Conservation (phyloP, 2,113 vertebrate genomes). For the Ellobius talpinus region DNA sequence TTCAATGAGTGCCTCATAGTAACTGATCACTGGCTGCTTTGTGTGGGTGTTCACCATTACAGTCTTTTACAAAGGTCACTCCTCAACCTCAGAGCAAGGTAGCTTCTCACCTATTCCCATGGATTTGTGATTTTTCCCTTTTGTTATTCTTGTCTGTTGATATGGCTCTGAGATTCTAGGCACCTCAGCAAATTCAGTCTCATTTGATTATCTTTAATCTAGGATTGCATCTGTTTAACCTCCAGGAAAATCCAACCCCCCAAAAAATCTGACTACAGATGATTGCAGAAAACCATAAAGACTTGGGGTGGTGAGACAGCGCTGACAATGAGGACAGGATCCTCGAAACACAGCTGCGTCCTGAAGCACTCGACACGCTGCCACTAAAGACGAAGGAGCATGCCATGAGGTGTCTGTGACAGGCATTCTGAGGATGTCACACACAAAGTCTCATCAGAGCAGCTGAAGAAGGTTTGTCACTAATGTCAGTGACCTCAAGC, state of each 20-base stretch:
- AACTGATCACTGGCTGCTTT: not conserved
- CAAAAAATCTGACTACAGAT: slow-evolving; percentile 3
- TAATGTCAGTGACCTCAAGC: not conserved
- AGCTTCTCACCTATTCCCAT: not conserved
- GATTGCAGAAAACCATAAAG: slow-evolving; percentile 20
- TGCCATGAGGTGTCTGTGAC: rapidly evolving
- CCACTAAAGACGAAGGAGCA: not conserved
- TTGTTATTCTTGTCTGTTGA: not conserved
- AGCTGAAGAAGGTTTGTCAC: not conserved
- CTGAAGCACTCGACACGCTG: not conserved
- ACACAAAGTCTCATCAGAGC: not conserved
- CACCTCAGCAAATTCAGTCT: slow-evolving; percentile 11
- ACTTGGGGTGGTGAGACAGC: not conserved
- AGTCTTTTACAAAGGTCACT: not conserved
- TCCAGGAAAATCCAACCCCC: not conserved
- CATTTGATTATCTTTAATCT: slow-evolving; percentile 50
- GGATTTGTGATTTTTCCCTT: not conserved
- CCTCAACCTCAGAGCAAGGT: not conserved
- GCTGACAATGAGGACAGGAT: not conserved
- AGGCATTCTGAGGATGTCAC: not conserved
- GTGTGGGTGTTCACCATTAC: rapidly evolving
- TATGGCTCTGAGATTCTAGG: not conserved
- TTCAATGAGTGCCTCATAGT: not conserved
- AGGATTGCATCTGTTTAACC: slow-evolving; percentile 10
- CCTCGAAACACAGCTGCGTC: not conserved